These are phyloP conservation scores for Masnerella sp. DNA, from an alignment of 2,888 invertebrate genomes.

Conservation along the genomic window DNA sequence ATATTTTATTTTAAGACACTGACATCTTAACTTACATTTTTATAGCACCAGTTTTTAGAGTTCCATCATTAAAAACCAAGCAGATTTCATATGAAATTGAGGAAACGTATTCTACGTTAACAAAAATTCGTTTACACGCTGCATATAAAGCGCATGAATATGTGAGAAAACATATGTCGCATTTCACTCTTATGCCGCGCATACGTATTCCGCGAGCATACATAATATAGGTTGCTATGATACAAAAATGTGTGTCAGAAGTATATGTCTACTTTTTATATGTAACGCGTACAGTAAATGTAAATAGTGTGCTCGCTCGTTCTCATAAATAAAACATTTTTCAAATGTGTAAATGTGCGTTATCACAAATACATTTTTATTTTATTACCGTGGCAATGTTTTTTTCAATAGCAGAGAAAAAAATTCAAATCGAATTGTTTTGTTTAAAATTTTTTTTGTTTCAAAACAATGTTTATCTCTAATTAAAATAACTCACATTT, in stretches of 20 bases:
- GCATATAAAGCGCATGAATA: conserved; percentile 21
- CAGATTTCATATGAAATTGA: neutral
- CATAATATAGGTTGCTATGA: conserved; percentile 44
- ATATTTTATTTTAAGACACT: too few species aligned
- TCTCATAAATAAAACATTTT: conserved; percentile 47
- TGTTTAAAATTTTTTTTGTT: too few species aligned
- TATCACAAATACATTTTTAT: conserved; percentile 3
- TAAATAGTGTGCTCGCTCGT: conserved; percentile 3
- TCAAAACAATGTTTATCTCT: too few species aligned
- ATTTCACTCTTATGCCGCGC: conserved; percentile 42
- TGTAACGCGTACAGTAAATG: conserved; percentile 32
- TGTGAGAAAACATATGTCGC: conserved; percentile 42
- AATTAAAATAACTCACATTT: too few species aligned
- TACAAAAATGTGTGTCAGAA: conserved; percentile 43
- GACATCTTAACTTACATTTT: too few species aligned
- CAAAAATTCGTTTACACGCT: conserved; percentile 7
- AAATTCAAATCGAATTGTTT: too few species aligned
- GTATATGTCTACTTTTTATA: conserved; percentile 37
- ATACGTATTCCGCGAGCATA: conserved; percentile 25
- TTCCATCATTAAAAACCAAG: too few species aligned
- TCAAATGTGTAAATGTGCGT: conserved; percentile 28
- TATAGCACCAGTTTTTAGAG: too few species aligned
- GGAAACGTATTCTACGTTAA: conserved; percentile 6
- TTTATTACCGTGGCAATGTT: too few species aligned
- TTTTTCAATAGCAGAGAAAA: too few species aligned